Percentiles rank a stretch among this genome's conserved stretches.
Conservation (phyloP, 1,140 invertebrate genomes). For the Agrypnia vestita region DNA sequence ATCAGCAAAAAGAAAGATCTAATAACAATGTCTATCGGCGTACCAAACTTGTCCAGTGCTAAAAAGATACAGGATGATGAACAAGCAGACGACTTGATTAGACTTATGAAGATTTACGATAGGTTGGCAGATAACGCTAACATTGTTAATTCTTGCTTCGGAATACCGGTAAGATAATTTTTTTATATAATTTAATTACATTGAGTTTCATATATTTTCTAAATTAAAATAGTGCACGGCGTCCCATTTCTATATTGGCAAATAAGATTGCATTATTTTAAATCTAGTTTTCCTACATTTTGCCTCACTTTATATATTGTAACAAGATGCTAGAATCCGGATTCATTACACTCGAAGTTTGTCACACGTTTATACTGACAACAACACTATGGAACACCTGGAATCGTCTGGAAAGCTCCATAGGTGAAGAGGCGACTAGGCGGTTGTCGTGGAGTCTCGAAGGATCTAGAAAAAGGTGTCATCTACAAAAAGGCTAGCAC, state of each 20-base stretch:
- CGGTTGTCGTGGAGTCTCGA: no score
- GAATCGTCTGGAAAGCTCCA: no score
- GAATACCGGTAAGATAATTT: constrained; percentile 53
- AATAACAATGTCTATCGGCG: constrained; percentile 30
- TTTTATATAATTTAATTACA: not conserved
- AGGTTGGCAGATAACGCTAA: constrained; percentile 57
- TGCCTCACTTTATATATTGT: not conserved
- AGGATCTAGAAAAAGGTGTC: no score
- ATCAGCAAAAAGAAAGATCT: constrained; percentile 41
- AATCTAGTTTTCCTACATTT: not conserved
- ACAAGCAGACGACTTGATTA: constrained; percentile 48
- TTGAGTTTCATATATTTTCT: not conserved
- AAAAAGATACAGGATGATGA: constrained; percentile 39
- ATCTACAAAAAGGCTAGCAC: no score
- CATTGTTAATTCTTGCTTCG: constrained; percentile 59
- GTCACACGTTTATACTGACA: no score
- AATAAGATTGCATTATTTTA: not conserved
- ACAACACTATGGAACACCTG: no score
- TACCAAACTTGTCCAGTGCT: not conserved
- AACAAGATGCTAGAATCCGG: not conserved
- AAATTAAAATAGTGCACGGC: not conserved
- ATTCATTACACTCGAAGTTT: no score
- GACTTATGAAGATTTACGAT: constrained; percentile 57
- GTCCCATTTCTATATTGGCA: not conserved
- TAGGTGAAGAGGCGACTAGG: no score